Conservation (phyloP, 64 coral and sea anemone species). For the Dendronephthya gigantea region DNA sequence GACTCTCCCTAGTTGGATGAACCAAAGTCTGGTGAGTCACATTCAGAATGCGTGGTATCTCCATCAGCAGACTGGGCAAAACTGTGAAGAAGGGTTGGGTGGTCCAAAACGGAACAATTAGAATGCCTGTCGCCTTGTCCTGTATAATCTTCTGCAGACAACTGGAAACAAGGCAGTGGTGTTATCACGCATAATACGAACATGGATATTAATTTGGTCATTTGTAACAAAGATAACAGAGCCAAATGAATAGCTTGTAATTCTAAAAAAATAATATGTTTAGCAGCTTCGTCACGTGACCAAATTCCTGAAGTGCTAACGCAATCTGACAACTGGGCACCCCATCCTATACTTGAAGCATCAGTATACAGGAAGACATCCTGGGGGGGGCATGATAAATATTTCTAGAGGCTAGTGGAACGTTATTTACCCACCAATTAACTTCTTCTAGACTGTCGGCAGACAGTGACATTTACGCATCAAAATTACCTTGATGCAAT, state of each 20-base stretch:
- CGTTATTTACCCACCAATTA: conserved; percentile 25
- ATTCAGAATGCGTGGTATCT: no score
- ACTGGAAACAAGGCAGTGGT: conserved; percentile 7
- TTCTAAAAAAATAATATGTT: not conserved
- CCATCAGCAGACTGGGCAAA: no score
- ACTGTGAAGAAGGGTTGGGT: no score
- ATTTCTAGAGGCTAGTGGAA: no score
- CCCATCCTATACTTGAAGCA: not conserved
- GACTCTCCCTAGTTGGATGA: no score
- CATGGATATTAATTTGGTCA: no score
- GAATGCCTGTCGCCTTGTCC: conserved; percentile 27
- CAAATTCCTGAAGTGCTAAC: not conserved
- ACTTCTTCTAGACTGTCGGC: conserved; percentile 22
- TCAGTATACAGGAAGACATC: not conserved
- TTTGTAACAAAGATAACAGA: not conserved
- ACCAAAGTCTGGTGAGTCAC: no score
- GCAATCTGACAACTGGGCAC: not conserved
- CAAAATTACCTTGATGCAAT: no score
- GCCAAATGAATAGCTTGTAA: not conserved
- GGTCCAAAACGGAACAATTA: not conserved
- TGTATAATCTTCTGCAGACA: conserved; percentile 29
- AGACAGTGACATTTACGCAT: conserved; percentile 13
- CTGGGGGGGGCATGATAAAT: not conserved
- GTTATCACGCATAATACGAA: no score
- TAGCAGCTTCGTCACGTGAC: not conserved